A percentile compares a stretch with the other conserved stretches of the same genome.
Evolutionary conservation across 2,888 invertebrate species (phyloP).

Genomic region (Drosophila paranaensis): DNA sequence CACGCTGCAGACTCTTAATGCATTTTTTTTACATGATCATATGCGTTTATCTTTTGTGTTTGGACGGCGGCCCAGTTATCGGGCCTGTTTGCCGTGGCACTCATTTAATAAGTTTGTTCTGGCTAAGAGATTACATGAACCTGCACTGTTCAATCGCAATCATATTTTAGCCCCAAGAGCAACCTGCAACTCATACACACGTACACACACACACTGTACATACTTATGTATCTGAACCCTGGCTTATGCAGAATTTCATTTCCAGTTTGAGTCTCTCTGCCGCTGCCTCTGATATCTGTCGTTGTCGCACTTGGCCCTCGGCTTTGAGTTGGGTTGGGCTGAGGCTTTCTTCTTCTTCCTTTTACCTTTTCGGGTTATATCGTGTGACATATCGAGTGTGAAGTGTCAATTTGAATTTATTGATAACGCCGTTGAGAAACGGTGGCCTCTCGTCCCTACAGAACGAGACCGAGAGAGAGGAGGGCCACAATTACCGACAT

Average conservation of each 20-base stretch:
- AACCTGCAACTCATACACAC: constrained; percentile 19
- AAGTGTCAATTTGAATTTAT: constrained; percentile 84
- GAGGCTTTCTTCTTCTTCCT: not conserved
- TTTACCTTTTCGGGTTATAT: constrained; percentile 56
- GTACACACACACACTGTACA: not conserved
- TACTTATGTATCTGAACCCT: constrained; percentile 16
- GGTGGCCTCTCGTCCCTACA: constrained; percentile 24
- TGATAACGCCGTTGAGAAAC: constrained; percentile 76
- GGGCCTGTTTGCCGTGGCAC: constrained; percentile 77
- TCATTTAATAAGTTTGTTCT: constrained; percentile 78
- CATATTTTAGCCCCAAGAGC: constrained; percentile 63
- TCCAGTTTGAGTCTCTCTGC: constrained; percentile 44
- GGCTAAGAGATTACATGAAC: constrained; percentile 84
- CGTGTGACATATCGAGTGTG: constrained; percentile 84
- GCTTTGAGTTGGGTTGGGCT: constrained; percentile 45
- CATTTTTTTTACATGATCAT: constrained; percentile 80
- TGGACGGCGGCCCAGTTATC: constrained; percentile 69
- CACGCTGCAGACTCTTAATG: constrained; percentile 63
- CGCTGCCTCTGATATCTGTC: constrained; percentile 65
- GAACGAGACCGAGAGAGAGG: not conserved
- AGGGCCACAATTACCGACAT: constrained; percentile 64
- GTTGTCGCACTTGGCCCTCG: constrained; percentile 53
- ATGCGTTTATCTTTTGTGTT: constrained; percentile 78
- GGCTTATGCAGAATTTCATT: constrained; percentile 16
- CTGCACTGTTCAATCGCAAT: constrained; percentile 83